phyloP scores from a whole-genome alignment of 53 echinoderm and acorn worm species.

The Temnopleurus reevesii region DNA sequence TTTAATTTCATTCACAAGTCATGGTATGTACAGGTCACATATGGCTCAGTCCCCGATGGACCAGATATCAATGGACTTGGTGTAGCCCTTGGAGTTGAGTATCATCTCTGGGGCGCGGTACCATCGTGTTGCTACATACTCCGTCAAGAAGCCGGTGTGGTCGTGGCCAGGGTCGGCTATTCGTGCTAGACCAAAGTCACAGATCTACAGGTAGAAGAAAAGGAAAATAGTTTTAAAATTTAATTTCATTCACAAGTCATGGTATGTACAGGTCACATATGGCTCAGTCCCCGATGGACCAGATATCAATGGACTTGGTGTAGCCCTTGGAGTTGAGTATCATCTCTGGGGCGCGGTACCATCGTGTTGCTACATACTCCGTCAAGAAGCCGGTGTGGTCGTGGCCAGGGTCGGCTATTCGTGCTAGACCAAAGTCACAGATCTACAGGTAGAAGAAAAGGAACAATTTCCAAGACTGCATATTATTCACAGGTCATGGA shows the following conservation, averaged over 20 bases:
- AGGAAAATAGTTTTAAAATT: not conserved
- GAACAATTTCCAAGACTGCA: no score
- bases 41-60: no score
- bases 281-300: slow-evolving; percentile 99
- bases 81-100: slow-evolving; percentile 99
- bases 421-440: slow-evolving; percentile 98
- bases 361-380: slow-evolving; percentile 98
- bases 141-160: slow-evolving; percentile 98
- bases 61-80: slow-evolving; percentile 98
- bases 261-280: no score
- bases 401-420: slow-evolving; percentile 97
- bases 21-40: no score
- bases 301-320: slow-evolving; percentile 97
- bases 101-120: slow-evolving; percentile 98
- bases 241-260: no score
- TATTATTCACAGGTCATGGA: no score
- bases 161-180: slow-evolving; percentile 98
- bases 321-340: slow-evolving; percentile 99
- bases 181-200: slow-evolving; percentile 99
- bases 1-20: no score
- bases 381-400: slow-evolving; percentile 99
- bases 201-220: slow-evolving; percentile 67
- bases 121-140: slow-evolving; percentile 99
- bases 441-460: slow-evolving; percentile 62
- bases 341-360: slow-evolving; percentile 99